Evolutionary conservation across 2,797 vertebrate species (phyloP), one percentile per base, ranked within the genome.

Genomic region (Sciurus vulgaris): DNA sequence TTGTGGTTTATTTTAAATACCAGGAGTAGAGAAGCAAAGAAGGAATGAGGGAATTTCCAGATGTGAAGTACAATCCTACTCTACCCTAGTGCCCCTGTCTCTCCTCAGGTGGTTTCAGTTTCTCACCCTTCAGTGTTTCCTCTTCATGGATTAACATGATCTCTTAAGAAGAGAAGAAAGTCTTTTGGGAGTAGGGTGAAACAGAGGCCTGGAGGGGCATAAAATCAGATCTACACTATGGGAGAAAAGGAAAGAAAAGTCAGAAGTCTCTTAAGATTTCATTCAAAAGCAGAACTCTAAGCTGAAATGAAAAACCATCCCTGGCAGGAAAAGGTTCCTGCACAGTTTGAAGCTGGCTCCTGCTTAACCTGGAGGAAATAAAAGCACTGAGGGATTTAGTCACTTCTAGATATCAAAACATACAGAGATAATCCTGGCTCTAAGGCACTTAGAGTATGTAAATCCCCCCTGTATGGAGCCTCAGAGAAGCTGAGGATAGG

Each of bases 251-350:
- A 91, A 84, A 86, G 82, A 67, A 89, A 91, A 70, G 54, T 51
- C 51, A 70, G 44, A 96, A 67, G 28, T 72, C 90, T 82, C 67
- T 69, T 49, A 94, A 89, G 38, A 9, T 74, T 95, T 95, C 41
- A 78, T 90, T 95, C 44, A 54, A 65, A 90, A 83, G 79, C n/a
- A 95, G n/a, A 41, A 86, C n/a, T 72, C 86, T 38, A 94, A 7
- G n/a, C 38, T 92, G 74, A 70, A 95, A 94, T 79, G 51, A 94
- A 90, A 94, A 65, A 41, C 9, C 47, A 28, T 7, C 11, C 28
- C 24, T 63, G 47, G 41, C 65, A 86, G 86, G 83, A 85, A 79
- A 86, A 92, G 20, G 28, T 56, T 90, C 70, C 69, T 76, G 56
- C 61, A 74, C 41, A 79, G 35, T 94, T 56, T 91, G 91, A 94